Conservation (phyloP, 30 jellyfish, hydroid and myxozoan genomes). For the Pelagia noctiluca region DNA sequence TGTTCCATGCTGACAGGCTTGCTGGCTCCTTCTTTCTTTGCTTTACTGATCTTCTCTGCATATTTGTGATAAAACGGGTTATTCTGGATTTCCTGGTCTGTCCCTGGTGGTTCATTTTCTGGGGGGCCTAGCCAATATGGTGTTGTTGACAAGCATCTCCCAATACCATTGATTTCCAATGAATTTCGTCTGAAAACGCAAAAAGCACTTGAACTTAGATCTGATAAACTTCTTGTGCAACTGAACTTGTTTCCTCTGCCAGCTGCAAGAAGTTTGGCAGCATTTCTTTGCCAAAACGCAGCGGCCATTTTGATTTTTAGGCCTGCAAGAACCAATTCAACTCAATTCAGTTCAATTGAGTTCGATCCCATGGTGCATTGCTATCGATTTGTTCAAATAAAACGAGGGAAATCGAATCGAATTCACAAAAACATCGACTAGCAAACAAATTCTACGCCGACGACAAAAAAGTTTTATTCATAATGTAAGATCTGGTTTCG, state of each 20-base stretch:
- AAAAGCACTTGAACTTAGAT: not conserved
- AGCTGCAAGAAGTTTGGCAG: not conserved
- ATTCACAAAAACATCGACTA: not conserved
- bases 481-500: too few relatives aligned
- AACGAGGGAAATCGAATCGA: not conserved
- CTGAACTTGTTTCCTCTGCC: not conserved
- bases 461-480: not conserved
- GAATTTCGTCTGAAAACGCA: not conserved
- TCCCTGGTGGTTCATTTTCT: constrained; percentile 24
- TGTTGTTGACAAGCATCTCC: constrained; percentile 25
- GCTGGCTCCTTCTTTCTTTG: constrained; percentile 10
- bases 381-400: constrained; percentile 1
- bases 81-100: constrained; percentile 24
- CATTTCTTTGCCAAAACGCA: not conserved
- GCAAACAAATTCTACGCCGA: not conserved
- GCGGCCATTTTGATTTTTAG: not conserved
- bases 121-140: constrained; percentile 21
- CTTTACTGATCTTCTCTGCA: constrained; percentile 76
- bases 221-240: not conserved
- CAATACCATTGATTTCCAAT: not conserved
- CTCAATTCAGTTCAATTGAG: not conserved
- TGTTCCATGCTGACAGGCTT: constrained; percentile 36
- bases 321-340: not conserved
- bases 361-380: constrained; percentile 18
- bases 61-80: constrained; percentile 84